phyloP scores from a whole-genome alignment of 2,888 invertebrate species.

The Teinopalpus imperialis region DNA sequence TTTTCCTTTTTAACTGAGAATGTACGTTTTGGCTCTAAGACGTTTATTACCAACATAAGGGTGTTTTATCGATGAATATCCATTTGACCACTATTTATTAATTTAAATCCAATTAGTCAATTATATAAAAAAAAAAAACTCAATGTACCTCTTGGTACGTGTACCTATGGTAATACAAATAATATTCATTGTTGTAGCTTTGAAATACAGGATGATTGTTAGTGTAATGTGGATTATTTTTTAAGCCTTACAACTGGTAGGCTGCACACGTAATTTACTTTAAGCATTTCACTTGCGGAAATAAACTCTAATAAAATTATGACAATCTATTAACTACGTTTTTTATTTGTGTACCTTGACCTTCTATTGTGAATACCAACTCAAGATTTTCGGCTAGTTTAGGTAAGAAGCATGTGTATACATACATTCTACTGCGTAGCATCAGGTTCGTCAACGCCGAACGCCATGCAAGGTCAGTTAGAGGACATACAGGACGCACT shows the following conservation, averaged over 20 bases:
- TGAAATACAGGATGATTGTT: background rate
- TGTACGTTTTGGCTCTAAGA: slow-evolving; percentile 18
- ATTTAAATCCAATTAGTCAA: background rate
- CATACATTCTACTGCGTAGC: too few species aligned
- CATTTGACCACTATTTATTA: slow-evolving; percentile 18
- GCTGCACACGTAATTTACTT: slow-evolving; percentile 46
- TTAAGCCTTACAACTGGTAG: slow-evolving; percentile 55
- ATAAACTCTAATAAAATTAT: slow-evolving; percentile 51
- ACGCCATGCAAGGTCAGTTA: too few species aligned
- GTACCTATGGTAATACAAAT: background rate
- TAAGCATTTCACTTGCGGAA: slow-evolving; percentile 41
- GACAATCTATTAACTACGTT: slow-evolving; percentile 35
- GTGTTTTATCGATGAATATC: background rate
- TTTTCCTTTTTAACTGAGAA: slow-evolving; percentile 3
- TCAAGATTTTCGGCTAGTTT: too few species aligned
- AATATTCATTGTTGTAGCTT: background rate
- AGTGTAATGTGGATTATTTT: background rate
- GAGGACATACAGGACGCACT: too few species aligned
- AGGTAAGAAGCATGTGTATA: too few species aligned
- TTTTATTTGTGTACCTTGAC: slow-evolving; percentile 6
- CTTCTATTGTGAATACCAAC: background rate
- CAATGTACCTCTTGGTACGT: too few species aligned
- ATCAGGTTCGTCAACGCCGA: too few species aligned
- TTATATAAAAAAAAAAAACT: too few species aligned
- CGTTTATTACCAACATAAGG: slow-evolving; percentile 5